Conservation (phyloP, 2,888 invertebrate genomes). For the Eumacrocentrus americanus region DNA sequence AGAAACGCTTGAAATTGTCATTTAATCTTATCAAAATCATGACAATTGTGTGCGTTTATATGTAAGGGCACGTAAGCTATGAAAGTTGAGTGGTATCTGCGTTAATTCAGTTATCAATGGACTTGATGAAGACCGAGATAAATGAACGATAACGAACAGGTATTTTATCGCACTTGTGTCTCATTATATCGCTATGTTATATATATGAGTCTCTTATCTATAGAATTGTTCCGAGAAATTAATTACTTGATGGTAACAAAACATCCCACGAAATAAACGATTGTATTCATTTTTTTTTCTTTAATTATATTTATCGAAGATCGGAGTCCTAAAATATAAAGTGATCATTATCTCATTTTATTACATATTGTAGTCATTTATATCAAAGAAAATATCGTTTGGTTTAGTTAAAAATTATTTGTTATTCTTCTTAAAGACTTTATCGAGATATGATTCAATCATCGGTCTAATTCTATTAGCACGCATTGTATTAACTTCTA, state of each 20-base stretch:
- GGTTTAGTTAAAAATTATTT: not conserved
- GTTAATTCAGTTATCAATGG: not conserved
- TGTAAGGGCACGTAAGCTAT: not conserved
- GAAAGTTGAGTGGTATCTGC: not conserved
- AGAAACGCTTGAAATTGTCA: not conserved
- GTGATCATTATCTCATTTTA: too few relatives aligned
- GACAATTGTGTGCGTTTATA: not conserved
- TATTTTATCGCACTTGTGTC: too few relatives aligned
- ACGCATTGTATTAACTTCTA: constrained; percentile 4
- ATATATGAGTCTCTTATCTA: too few relatives aligned
- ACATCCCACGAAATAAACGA: too few relatives aligned
- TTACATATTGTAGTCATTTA: too few relatives aligned
- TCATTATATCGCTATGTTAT: too few relatives aligned
- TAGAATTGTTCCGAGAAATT: too few relatives aligned
- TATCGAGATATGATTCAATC: constrained; percentile 15
- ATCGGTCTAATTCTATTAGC: constrained; percentile 3
- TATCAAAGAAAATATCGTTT: not conserved
- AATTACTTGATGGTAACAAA: too few relatives aligned
- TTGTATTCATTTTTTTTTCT: too few relatives aligned
- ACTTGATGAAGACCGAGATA: not conserved
- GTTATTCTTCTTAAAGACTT: not conserved
- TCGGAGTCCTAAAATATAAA: too few relatives aligned
- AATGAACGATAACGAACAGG: too few relatives aligned
- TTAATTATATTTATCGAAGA: too few relatives aligned
- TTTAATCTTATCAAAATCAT: constrained; percentile 23